These are phyloP conservation scores for Brachynemurus nebulosus DNA, from an alignment of 2,888 invertebrate species.

Conservation along the genomic window DNA sequence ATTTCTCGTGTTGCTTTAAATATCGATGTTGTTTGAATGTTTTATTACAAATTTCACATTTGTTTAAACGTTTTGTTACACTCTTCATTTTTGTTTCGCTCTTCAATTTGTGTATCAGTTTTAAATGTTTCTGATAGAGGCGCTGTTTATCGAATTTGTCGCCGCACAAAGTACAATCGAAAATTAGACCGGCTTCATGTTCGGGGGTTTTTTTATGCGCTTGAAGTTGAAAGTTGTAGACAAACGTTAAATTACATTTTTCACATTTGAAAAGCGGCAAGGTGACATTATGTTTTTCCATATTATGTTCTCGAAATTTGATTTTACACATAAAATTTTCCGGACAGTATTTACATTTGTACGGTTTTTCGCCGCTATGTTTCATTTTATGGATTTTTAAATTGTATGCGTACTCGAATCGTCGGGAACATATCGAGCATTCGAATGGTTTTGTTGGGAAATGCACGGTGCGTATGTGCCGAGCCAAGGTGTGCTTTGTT, in stretches of 20 bases:
- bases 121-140: not conserved
- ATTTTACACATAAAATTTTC: not conserved
- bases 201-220: not conserved
- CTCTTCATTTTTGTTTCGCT: not conserved
- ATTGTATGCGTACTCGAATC: not conserved
- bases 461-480: not conserved
- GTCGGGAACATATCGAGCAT: not conserved
- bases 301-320: not conserved
- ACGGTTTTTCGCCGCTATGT: not conserved
- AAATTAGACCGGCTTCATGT: not conserved
- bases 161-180: not conserved
- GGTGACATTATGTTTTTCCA: not conserved
- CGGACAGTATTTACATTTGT: not conserved
- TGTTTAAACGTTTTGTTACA: not conserved
- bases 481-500: not conserved
- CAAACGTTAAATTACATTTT: constrained; percentile 1
- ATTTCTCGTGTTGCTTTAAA: not conserved
- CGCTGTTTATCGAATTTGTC: not conserved
- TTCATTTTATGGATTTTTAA: constrained; percentile 1
- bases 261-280: not conserved
- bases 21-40: not conserved
- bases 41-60: not conserved
- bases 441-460: not conserved
- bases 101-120: not conserved
- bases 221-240: not conserved